Evolutionary conservation across 1,140 invertebrate genomes (phyloP).

Genomic region (Pteromalus puparum): DNA sequence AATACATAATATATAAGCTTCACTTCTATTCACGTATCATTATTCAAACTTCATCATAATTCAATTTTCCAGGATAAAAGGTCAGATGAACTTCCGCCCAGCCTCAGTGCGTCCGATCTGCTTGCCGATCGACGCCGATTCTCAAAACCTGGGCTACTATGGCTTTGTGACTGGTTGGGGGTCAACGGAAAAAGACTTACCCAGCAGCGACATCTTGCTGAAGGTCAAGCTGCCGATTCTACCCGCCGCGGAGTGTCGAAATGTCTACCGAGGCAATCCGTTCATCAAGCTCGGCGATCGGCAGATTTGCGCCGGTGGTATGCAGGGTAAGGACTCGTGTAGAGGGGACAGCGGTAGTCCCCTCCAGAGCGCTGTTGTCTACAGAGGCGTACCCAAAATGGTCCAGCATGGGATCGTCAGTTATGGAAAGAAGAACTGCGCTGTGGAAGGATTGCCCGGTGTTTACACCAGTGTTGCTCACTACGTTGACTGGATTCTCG

Average conservation of each 20-base stretch:
- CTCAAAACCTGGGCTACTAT: constrained; percentile 36
- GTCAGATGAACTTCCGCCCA: constrained; percentile 69
- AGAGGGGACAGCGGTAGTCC: constrained; percentile 77
- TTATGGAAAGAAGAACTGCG: constrained; percentile 74
- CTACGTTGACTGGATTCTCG: constrained; percentile 81
- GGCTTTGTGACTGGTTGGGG: constrained; percentile 79
- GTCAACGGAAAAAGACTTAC: constrained; percentile 73
- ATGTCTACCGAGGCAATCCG: constrained; percentile 68
- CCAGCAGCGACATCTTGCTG: constrained; percentile 71
- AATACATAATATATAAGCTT: background rate
- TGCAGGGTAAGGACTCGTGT: constrained; percentile 70
- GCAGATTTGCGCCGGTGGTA: constrained; percentile 81
- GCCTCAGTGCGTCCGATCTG: constrained; percentile 76
- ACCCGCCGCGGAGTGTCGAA: constrained; percentile 69
- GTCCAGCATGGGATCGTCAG: constrained; percentile 77
- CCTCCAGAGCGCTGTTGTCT: constrained; percentile 63
- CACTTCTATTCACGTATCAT: too few relatives aligned
- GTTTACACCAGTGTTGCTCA: constrained; percentile 79
- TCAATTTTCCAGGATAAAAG: constrained; percentile 64
- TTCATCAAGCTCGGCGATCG: constrained; percentile 66
- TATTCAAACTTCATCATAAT: background rate
- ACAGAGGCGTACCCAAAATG: constrained; percentile 61
- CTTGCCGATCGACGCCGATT: constrained; percentile 70
- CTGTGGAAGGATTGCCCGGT: constrained; percentile 76
- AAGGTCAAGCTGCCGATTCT: constrained; percentile 75